Evolutionary conservation across 2,888 invertebrate species (phyloP).

Genomic region (Clistopyga incitator): DNA sequence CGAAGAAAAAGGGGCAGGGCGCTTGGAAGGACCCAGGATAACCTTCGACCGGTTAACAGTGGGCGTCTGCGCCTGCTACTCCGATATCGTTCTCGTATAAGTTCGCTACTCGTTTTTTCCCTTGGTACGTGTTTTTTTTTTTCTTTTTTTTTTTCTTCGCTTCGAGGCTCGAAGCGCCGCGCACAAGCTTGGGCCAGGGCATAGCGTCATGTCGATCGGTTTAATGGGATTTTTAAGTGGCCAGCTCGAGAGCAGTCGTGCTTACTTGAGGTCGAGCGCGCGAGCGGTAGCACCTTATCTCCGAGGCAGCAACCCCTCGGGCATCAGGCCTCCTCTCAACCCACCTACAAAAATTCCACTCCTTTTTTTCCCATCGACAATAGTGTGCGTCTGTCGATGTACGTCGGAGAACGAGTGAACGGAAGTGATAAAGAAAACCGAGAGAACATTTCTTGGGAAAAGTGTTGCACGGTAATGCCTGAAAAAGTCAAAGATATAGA

Average conservation of each 20-base stretch:
- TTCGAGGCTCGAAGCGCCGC: constrained; percentile 41
- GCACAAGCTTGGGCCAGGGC: constrained; percentile 31
- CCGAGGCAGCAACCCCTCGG: constrained; percentile 46
- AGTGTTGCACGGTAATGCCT: constrained; percentile 18
- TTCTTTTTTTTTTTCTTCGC: constrained; percentile 19
- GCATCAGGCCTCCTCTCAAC: constrained; percentile 31
- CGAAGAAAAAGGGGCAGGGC: not conserved
- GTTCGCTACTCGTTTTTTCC: constrained; percentile 17
- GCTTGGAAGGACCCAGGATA: constrained; percentile 45
- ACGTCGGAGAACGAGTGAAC: constrained; percentile 19
- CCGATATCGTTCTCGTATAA: constrained; percentile 53
- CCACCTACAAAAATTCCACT: constrained; percentile 39
- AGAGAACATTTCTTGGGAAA: constrained; percentile 20
- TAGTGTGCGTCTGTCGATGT: constrained; percentile 20
- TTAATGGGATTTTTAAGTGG: constrained; percentile 76
- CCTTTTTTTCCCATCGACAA: constrained; percentile 32
- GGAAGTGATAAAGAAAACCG: constrained; percentile 25
- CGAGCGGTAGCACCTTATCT: constrained; percentile 46
- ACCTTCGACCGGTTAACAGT: constrained; percentile 64
- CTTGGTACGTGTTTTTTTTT: constrained; percentile 20
- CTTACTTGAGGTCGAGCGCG: constrained; percentile 30
- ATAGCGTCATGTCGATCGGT: constrained; percentile 72
- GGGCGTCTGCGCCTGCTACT: constrained; percentile 23
- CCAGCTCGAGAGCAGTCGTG: constrained; percentile 31
- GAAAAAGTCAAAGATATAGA: not conserved